Evolutionary conservation across 2,888 invertebrate species (phyloP), one percentile per base, ranked within the genome.

Genomic region (Plusia festucae): DNA sequence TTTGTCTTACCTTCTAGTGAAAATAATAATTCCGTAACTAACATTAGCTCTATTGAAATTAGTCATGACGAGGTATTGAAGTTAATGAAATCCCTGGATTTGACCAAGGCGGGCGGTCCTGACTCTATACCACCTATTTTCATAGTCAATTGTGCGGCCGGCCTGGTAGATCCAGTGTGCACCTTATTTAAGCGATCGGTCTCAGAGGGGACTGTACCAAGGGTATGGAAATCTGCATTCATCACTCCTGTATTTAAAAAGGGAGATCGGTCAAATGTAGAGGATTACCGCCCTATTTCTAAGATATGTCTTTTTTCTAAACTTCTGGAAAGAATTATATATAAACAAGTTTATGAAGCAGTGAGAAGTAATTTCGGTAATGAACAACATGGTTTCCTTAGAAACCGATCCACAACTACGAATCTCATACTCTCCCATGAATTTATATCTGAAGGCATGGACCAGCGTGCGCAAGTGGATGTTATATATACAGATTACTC

Each of bases 141-240:
- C 49, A 27, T 54, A 22, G 49, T 49, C 20, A 49, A 49, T 0
- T 49, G 49, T 49, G 49, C 49, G 20, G 49, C 13, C 22, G 13
- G 49, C 22, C 18, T 55, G 9, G 40, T 55, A 16, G 40, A 20
- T 16, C 54, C 16, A n/a, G 16, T 54, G 7, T 54, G 9, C 34
- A 32, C 34, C 30, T 34, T 54, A 30, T 54, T 54, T 34, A 32
- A 18, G 20, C n/a, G 54, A 32, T 54, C 54, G 16, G 16, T 32
- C 9, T 54, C 54, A 9, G 54, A 54, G 30, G 54, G 34, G n/a
- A 54, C 16, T 32, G 54, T 54, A 13, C 54, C 63, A 16, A 22
- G n/a, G 9, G 20, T 63, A 9, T 63, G 63, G 63, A 57, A 63
- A 52, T n/a, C 63, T 15, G 24, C 57, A 20, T 46, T 44, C 20